Evolutionary conservation across 2,113 vertebrate species (phyloP).

Genomic region (Malurus melanocephalus): DNA sequence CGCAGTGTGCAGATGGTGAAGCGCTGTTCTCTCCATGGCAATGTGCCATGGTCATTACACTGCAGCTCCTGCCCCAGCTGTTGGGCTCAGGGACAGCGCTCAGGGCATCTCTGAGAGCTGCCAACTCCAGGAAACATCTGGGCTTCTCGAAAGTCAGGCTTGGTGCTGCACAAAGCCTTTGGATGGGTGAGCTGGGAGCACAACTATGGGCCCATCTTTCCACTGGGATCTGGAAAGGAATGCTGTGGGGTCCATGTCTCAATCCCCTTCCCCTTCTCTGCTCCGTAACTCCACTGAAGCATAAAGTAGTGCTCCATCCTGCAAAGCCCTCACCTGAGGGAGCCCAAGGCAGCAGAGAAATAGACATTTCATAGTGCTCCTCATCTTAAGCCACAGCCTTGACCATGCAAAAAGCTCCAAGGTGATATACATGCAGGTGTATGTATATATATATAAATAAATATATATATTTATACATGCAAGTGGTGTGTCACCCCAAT

Average conservation of each 20-base stretch:
- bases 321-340: background rate
- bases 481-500: background rate
- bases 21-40: fast-evolving
- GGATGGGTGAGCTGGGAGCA: background rate
- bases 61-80: background rate
- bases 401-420: background rate
- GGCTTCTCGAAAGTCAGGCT: background rate
- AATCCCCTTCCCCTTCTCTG: background rate
- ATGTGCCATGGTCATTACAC: background rate
- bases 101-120: fast-evolving
- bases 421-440: fast-evolving
- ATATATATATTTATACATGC: fast-evolving
- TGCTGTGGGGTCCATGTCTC: fast-evolving
- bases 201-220: fast-evolving
- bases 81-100: background rate
- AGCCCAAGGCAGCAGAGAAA: background rate
- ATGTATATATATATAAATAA: too few species aligned
- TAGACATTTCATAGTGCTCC: background rate
- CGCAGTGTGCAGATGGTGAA: fast-evolving
- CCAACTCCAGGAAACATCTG: background rate
- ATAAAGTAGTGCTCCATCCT: background rate
- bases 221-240: background rate
- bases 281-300: background rate
- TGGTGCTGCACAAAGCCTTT: background rate
- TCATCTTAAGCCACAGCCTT: background rate